Evolutionary conservation across 37 sponge, comb jelly and placozoan species (phyloP), one percentile per base, ranked within the genome.

Genomic region (Chondrilla cf. caribensis): DNA sequence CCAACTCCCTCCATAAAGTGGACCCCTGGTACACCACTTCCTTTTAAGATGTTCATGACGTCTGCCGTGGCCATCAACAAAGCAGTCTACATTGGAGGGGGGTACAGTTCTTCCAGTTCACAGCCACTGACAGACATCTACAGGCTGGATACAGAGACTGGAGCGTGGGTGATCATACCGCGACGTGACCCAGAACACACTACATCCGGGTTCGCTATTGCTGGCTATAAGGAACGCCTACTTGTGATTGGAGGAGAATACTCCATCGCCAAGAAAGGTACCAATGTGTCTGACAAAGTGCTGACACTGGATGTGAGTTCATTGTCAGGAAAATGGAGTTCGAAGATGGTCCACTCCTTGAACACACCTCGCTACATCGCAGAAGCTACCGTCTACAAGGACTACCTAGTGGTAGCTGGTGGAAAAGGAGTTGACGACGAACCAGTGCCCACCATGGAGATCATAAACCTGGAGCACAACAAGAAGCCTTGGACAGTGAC

Each of bases 241-340:
- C 44, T 41, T 21, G 25, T 42, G 1, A 73, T 73, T 22, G 76
- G 76, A 39, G 76, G 76, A 6, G 76, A 73, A 25, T 73, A 73
- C 36, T 22, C 44, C 0, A n/a, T n/a, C 15, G 4, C 29, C 22
- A 62, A 62, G 64, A 62, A 62, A 28, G 39, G 37, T 8, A 21
- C 76, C 36, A 37, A 11, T 42, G 44, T 73, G 41, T 73, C 76
- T n/a, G 76, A 73, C 76, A 73, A 73, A 40, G 76, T 73, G 9
- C 76, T 36, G 42, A 73, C 44, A 6, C 44, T 43, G 38, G 42
- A 73, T 7, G 44, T 73, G 25, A 25, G 42, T 18, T 43, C 44
- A 5, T 1, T 15, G 1, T 8, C 41, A 37, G 41, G 38, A 7
- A 39, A 42, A 37, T 73, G 76, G 76, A 36, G 38, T 40, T n/a